phyloP scores from a whole-genome alignment of 2,113 vertebrate genomes.

The Orientallactaga bullata region DNA sequence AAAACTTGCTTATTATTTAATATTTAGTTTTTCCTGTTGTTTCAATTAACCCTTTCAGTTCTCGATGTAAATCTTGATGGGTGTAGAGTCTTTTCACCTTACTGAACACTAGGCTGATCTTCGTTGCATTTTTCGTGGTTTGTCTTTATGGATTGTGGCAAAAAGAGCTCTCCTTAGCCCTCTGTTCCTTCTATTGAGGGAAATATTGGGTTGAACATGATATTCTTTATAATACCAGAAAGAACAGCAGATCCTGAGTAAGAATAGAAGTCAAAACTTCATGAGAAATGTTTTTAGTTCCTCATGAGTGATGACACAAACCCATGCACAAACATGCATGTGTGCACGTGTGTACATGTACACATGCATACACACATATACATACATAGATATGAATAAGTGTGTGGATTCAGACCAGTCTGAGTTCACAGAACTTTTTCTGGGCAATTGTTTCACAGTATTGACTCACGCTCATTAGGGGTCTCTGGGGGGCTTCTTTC shows the following conservation, averaged over 20 bases:
- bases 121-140: not conserved
- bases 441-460: conserved; percentile 74
- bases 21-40: not conserved
- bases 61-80: not conserved
- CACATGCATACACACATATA: conserved; percentile 7
- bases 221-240: not conserved
- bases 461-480: conserved; percentile 67
- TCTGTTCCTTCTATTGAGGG: not conserved
- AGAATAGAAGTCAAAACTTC: conserved; percentile 33
- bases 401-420: conserved; percentile 52
- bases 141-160: conserved; percentile 1
- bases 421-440: conserved; percentile 76
- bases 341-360: too few relatives aligned
- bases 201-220: not conserved
- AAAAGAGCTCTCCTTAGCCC: not conserved
- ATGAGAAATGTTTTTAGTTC: conserved; percentile 43
- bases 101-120: not conserved
- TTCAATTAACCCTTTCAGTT: not conserved
- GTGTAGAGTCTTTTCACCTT: not conserved
- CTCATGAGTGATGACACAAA: not conserved
- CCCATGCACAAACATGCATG: not conserved
- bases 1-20: not conserved
- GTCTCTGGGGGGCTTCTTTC: conserved; percentile 65
- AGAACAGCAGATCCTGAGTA: not conserved
- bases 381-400: conserved; percentile 54